phyloP scores from a whole-genome alignment of 2,113 vertebrate species.

The Motacilla alba region DNA sequence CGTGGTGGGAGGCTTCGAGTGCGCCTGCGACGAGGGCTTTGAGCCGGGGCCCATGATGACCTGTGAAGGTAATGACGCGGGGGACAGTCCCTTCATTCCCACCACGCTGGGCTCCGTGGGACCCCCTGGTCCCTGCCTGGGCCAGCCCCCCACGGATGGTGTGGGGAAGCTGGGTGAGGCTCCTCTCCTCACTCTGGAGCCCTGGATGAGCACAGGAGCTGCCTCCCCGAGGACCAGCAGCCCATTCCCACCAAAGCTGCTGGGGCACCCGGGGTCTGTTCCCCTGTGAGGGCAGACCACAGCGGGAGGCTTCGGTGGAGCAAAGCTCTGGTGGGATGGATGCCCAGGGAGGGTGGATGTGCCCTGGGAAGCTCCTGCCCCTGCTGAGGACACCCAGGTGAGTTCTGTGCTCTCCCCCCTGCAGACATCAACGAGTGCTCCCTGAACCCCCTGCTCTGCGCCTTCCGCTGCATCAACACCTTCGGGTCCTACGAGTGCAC shows the following conservation, averaged over 20 bases:
- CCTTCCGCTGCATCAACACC: slow-evolving; percentile 94
- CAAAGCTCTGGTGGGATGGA: not conserved
- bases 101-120: not conserved
- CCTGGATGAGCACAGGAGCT: not conserved
- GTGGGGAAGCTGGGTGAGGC: not conserved
- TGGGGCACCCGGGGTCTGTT: not conserved
- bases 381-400: not conserved
- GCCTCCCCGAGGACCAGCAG: not conserved
- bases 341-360: accelerated
- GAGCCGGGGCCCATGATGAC: slow-evolving; percentile 92
- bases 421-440: slow-evolving; percentile 91
- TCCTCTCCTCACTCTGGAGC: not conserved
- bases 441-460: slow-evolving; percentile 90
- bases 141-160: not conserved
- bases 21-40: slow-evolving; percentile 88
- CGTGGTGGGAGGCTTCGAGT: slow-evolving; percentile 89
- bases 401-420: not conserved
- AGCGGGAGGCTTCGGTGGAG: not conserved
- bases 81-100: not conserved
- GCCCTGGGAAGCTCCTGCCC: not conserved
- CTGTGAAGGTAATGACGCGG: slow-evolving; percentile 82
- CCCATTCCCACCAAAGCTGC: not conserved
- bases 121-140: not conserved
- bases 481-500: slow-evolving; percentile 91
- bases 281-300: not conserved